Evolutionary conservation across 2,888 invertebrate species (phyloP), one percentile per base, ranked within the genome.

Genomic region (Mycogona germanica): DNA sequence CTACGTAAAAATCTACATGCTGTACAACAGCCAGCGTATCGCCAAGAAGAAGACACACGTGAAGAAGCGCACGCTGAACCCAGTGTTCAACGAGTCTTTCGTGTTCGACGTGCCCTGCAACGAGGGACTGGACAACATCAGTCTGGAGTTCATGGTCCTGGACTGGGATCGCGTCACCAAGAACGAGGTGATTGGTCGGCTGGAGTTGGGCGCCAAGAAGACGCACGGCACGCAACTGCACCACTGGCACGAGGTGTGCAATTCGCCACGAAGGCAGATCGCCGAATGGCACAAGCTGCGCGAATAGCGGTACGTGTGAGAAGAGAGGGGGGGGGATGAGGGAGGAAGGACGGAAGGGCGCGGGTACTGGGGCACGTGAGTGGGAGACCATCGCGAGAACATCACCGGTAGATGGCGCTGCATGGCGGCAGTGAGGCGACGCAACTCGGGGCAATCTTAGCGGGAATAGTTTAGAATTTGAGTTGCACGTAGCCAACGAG

Each of bases 21-120:
- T 95, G 52, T 93, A 87, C 75, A 93, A 97, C 73, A 89, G 91
- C n/a, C 95, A 96, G 69, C 82, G 96, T 60, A 88, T 97, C 64
- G 91, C 93, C 47, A 98, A 97, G 77, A 96, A 96, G 79, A 96
- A 97, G 77, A 97, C 97, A 0, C 96, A 96, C 70, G 95, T 97
- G 47, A 96, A 96, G 78, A 97, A 95, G 72, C 80, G 95, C 54
- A 97, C 97, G 1, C 76, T 95, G 63, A 93, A 92, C 74, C 98
- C 97, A 0, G 95, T 98, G 53, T 98, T 95, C 77, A 98, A 98
- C 75, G 97, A 98, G 73, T 93, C 93, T 51, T 96, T 98, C 73
- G 88, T 93, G 52, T 97, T 97, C 70, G 96, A 97, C 65, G 87
- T 97, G 61, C 95, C 92, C 19, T 78, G 78, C 51, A 78, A 79